These are phyloP conservation scores for Morpho deidamia DNA, from an alignment of 2,888 invertebrate genomes.

Conservation along the genomic window DNA sequence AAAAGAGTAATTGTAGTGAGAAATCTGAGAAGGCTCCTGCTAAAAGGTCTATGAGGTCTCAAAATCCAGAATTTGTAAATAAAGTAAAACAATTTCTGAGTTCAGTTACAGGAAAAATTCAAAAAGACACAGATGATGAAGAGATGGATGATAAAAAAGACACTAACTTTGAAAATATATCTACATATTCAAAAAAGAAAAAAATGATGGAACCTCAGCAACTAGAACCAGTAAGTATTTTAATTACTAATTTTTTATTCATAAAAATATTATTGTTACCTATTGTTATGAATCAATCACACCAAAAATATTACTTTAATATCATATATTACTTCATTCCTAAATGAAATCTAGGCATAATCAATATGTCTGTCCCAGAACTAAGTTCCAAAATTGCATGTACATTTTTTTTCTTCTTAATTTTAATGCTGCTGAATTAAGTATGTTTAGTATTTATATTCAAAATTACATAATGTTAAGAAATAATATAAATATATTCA, in stretches of 20 bases:
- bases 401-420: no score
- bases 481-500: no score
- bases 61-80: constrained; percentile 80
- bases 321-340: no score
- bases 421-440: no score
- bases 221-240: constrained; percentile 21
- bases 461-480: no score
- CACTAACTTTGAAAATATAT: constrained; percentile 31
- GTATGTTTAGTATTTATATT: no score
- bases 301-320: no score
- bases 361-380: no score
- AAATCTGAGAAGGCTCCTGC: constrained; percentile 48
- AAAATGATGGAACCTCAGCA: constrained; percentile 28
- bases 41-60: constrained; percentile 79
- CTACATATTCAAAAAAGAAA: constrained; percentile 33
- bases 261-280: no score
- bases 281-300: no score
- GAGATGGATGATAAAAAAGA: constrained; percentile 42
- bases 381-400: no score
- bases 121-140: constrained; percentile 46
- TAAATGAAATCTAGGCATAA: no score
- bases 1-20: constrained; percentile 56
- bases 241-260: not conserved
- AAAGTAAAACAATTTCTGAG: constrained; percentile 80
- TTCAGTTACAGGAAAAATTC: constrained; percentile 63